phyloP scores from a whole-genome alignment of 2,888 invertebrate genomes.

The Eristalis arbustorum region DNA sequence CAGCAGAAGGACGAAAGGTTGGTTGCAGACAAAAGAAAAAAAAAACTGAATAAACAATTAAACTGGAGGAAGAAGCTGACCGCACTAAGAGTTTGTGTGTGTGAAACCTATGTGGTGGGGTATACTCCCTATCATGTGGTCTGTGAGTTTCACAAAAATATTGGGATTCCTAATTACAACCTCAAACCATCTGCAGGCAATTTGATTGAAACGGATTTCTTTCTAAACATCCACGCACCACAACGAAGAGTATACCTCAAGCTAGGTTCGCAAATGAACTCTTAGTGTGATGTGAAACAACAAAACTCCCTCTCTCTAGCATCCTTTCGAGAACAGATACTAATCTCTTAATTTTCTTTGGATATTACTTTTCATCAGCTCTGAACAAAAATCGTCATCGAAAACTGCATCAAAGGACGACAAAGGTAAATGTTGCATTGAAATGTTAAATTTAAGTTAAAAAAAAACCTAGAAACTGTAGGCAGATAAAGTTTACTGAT shows the following conservation, averaged over 20 bases:
- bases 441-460: conserved; percentile 68
- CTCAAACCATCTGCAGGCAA: not conserved
- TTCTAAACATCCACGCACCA: not conserved
- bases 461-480: not conserved
- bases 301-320: not conserved
- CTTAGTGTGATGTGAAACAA: not conserved
- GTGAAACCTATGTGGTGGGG: conserved; percentile 1
- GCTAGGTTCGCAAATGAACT: conserved; percentile 16
- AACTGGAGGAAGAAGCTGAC: conserved; percentile 1
- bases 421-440: conserved; percentile 78
- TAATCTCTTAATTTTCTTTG: conserved; percentile 59
- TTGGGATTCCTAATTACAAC: conserved; percentile 2
- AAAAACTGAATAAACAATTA: no score
- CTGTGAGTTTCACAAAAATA: not conserved
- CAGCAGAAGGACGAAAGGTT: conserved; percentile 83
- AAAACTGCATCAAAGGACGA: conserved; percentile 79
- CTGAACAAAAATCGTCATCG: conserved; percentile 75
- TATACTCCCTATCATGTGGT: conserved; percentile 3
- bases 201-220: not conserved
- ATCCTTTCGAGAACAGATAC: conserved; percentile 19
- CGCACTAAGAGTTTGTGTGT: conserved; percentile 18
- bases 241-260: not conserved
- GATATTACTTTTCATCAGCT: conserved; percentile 65
- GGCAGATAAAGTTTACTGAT: conserved; percentile 3
- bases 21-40: conserved; percentile 75